Evolutionary conservation across 2,113 vertebrate genomes (phyloP).

Genomic region (Amblyornis subalaris): DNA sequence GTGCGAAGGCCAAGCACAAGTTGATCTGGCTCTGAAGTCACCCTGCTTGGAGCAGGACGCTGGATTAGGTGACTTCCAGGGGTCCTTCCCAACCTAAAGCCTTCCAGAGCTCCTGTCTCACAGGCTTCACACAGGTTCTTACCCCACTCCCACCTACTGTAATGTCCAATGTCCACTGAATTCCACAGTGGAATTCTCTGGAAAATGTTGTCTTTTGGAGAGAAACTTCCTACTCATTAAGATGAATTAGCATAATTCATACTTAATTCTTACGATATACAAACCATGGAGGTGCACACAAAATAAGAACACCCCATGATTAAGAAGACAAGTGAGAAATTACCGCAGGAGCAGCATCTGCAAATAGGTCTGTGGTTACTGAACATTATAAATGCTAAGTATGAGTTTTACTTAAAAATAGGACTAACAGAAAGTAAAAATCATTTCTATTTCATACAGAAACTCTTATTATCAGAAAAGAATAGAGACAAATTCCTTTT

Average conservation of each 20-base stretch:
- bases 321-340: background rate
- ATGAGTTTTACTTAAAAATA: background rate
- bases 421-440: background rate
- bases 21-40: background rate
- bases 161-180: background rate
- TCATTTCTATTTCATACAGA: rapidly evolving
- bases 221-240: background rate
- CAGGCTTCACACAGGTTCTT: background rate
- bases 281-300: background rate
- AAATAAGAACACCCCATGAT: background rate
- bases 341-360: background rate
- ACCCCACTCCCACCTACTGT: background rate
- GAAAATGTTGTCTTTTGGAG: background rate
- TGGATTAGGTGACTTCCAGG: background rate
- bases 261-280: background rate
- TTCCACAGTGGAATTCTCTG: background rate
- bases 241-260: background rate
- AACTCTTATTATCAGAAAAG: background rate
- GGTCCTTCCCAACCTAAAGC: background rate
- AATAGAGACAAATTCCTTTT: background rate
- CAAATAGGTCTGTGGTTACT: background rate
- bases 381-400: background rate
- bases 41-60: background rate
- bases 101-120: background rate
- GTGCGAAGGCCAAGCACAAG: background rate